phyloP scores from a whole-genome alignment of 2,113 vertebrate species.

The Daubentonia madagascariensis region DNA sequence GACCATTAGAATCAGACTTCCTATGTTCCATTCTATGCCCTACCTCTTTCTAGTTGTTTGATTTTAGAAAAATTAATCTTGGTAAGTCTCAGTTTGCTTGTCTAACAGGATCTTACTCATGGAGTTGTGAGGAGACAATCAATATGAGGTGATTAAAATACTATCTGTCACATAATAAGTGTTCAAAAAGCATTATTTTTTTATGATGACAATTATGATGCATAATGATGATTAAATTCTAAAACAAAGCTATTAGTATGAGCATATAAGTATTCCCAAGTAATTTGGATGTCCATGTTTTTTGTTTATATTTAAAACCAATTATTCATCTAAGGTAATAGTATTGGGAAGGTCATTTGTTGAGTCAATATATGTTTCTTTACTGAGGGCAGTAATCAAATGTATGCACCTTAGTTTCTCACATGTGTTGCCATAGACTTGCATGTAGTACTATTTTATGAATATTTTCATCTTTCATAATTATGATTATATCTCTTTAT shows the following conservation, averaged over 20 bases:
- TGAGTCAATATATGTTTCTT: not conserved
- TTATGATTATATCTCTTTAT: not conserved
- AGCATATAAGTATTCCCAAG: not conserved
- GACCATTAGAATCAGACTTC: not conserved
- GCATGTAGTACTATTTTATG: not conserved
- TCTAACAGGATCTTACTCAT: not conserved
- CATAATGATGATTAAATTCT: not conserved
- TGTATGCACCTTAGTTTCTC: not conserved
- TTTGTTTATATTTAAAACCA: slow-evolving; percentile 15
- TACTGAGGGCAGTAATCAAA: not conserved
- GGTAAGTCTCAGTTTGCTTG: not conserved
- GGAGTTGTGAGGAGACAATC: not conserved
- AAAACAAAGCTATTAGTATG: not conserved
- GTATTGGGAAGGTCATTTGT: not conserved
- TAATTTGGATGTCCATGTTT: not conserved
- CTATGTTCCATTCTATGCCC: not conserved
- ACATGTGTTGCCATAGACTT: not conserved
- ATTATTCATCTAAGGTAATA: not conserved
- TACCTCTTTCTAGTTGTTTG: not conserved
- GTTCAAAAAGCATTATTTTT: not conserved
- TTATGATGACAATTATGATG: not conserved
- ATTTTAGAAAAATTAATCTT: not conserved
- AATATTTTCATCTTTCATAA: not conserved
- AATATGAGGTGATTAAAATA: not conserved
- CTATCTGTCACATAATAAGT: not conserved